Evolutionary conservation across 2,888 invertebrate species (phyloP).

Genomic region (Tillus elongatus): DNA sequence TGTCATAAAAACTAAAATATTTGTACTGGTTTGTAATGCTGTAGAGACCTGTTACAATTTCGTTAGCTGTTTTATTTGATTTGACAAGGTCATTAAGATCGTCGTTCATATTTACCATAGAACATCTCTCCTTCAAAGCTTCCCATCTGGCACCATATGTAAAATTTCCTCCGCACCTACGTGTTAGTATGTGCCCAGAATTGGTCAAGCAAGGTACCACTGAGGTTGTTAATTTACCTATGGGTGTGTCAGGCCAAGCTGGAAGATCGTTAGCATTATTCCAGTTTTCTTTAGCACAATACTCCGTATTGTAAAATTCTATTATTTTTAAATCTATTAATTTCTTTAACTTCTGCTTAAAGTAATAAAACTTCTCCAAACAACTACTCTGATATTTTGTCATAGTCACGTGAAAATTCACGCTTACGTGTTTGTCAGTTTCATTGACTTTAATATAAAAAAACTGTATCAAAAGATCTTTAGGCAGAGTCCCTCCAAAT

Average conservation of each 20-base stretch:
- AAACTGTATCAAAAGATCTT: too few relatives aligned
- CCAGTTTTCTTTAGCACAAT: constrained; percentile 8
- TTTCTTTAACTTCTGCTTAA: too few relatives aligned
- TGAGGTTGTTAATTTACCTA: neutral
- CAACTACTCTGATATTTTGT: too few relatives aligned
- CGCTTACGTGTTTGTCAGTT: neutral
- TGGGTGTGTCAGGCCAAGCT: constrained; percentile 11
- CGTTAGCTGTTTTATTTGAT: constrained; percentile 37
- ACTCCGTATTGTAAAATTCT: constrained; percentile 9
- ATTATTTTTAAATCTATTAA: constrained; percentile 9
- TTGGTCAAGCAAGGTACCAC: constrained; percentile 10
- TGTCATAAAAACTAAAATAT: neutral
- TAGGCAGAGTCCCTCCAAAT: too few relatives aligned
- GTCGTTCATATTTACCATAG: too few relatives aligned
- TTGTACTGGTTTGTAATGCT: constrained; percentile 39
- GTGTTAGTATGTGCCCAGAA: constrained; percentile 46
- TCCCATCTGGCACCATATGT: constrained; percentile 47
- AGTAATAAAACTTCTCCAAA: too few relatives aligned
- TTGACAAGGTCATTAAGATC: constrained; percentile 5
- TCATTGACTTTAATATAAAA: too few relatives aligned
- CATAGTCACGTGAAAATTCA: too few relatives aligned
- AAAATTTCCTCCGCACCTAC: constrained; percentile 48
- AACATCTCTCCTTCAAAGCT: constrained; percentile 5
- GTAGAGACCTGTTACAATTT: constrained; percentile 54
- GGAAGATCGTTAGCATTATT: constrained; percentile 7